phyloP scores from a whole-genome alignment of 2,888 invertebrate genomes.

The Coenonympha arcania region DNA sequence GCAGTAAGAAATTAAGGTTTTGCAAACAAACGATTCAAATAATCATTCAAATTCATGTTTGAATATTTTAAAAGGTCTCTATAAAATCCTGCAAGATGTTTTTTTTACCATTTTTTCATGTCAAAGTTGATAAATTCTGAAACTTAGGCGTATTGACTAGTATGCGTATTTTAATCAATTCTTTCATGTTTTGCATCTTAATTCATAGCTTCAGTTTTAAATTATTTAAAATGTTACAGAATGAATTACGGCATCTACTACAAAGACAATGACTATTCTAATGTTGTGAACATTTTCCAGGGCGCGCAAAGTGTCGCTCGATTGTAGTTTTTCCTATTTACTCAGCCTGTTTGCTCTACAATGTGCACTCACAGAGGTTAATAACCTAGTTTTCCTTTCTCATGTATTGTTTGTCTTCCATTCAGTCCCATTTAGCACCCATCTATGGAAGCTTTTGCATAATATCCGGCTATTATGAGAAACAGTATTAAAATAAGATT shows the following conservation, averaged over 20 bases:
- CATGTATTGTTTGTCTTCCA: conserved; percentile 28
- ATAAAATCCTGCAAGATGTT: too few relatives aligned
- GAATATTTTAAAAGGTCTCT: too few relatives aligned
- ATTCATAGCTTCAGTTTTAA: not conserved
- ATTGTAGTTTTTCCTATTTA: conserved; percentile 37
- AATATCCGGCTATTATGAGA: conserved; percentile 20
- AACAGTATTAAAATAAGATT: conserved; percentile 7
- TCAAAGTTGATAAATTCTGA: too few relatives aligned
- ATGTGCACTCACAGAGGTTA: conserved; percentile 53
- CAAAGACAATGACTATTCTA: not conserved
- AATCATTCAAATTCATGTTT: not conserved
- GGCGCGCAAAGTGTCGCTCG: conserved; percentile 16
- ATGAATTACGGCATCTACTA: not conserved
- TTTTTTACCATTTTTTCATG: too few relatives aligned
- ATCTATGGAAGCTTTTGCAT: conserved; percentile 23
- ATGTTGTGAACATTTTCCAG: conserved; percentile 3
- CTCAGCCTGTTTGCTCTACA: conserved; percentile 46
- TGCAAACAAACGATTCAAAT: not conserved
- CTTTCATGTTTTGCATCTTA: not conserved
- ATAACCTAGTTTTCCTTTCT: conserved; percentile 53
- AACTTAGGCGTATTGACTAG: too few relatives aligned
- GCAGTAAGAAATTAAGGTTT: not conserved
- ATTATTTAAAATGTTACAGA: too few relatives aligned
- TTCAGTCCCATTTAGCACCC: conserved; percentile 18
- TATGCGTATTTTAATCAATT: too few relatives aligned